Conservation (phyloP, 2,113 vertebrate species). For the Puffinus mauretanicus region DNA sequence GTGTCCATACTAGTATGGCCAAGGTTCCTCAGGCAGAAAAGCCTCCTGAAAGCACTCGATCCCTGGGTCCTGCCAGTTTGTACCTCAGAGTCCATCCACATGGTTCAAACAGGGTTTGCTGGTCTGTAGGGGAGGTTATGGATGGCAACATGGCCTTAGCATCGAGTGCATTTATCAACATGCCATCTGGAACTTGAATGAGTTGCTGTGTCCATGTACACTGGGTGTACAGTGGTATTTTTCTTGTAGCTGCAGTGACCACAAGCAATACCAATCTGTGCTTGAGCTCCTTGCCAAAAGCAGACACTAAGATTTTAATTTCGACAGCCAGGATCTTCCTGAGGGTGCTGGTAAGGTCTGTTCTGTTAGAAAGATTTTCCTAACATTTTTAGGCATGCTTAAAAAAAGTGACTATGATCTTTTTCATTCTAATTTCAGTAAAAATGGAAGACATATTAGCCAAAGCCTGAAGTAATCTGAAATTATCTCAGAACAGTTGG, state of each 20-base stretch:
- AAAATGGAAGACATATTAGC: slow-evolving; percentile 42
- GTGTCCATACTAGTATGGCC: not conserved
- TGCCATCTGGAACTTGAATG: not conserved
- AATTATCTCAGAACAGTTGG: slow-evolving; percentile 52
- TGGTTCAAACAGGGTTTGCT: not conserved
- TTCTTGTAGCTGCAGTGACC: slow-evolving; percentile 18
- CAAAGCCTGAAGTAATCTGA: slow-evolving; percentile 51
- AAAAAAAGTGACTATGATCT: not conserved
- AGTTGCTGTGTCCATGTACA: not conserved
- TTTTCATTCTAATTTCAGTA: slow-evolving; percentile 36
- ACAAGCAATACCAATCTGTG: not conserved
- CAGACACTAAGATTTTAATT: not conserved
- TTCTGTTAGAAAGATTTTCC: slow-evolving; percentile 19
- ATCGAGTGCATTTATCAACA: not conserved
- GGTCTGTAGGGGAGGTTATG: not conserved
- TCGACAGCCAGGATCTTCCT: not conserved
- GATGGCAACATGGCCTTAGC: not conserved
- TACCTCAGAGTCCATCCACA: not conserved
- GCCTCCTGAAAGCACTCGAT: not conserved
- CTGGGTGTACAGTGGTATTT: not conserved
- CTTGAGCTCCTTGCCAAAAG: not conserved
- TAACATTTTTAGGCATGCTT: not conserved
- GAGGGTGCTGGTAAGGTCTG: not conserved
- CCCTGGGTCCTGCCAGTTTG: not conserved
- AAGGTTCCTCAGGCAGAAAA: not conserved